Evolutionary conservation across 2,888 invertebrate genomes (phyloP).

Genomic region (Cyrtodaria siliqua): DNA sequence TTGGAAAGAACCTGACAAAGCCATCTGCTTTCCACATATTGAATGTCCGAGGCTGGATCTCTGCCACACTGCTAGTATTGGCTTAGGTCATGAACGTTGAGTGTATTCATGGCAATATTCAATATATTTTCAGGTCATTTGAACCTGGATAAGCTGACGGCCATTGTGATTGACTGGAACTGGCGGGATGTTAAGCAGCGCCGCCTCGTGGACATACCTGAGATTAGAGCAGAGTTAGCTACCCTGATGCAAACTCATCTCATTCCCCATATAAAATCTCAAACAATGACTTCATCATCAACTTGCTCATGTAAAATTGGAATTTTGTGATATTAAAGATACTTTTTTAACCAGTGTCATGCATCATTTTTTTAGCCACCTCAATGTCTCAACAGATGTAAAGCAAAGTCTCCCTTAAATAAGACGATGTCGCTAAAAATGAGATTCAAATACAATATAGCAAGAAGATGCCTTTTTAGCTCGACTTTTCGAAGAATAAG

Average conservation of each 20-base stretch:
- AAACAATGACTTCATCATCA: conserved; percentile 17
- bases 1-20: background rate
- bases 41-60: background rate
- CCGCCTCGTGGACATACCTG: conserved; percentile 79
- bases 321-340: conserved; percentile 69
- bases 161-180: conserved; percentile 82
- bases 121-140: conserved; percentile 72
- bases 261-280: conserved; percentile 70
- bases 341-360: too few relatives aligned
- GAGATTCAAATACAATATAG: too few relatives aligned
- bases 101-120: too few relatives aligned
- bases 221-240: conserved; percentile 73
- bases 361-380: too few relatives aligned
- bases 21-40: background rate
- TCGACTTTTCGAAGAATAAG: too few relatives aligned
- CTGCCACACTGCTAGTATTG: too few relatives aligned
- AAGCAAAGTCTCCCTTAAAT: too few relatives aligned
- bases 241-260: conserved; percentile 69
- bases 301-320: conserved; percentile 72
- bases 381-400: too few relatives aligned
- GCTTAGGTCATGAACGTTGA: too few relatives aligned
- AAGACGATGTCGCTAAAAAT: too few relatives aligned
- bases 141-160: conserved; percentile 71
- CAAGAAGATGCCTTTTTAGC: too few relatives aligned
- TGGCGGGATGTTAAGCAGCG: conserved; percentile 81